These are phyloP conservation scores for Saccostrea glomerata DNA, from an alignment of 1,140 invertebrate species.

Conservation along the genomic window DNA sequence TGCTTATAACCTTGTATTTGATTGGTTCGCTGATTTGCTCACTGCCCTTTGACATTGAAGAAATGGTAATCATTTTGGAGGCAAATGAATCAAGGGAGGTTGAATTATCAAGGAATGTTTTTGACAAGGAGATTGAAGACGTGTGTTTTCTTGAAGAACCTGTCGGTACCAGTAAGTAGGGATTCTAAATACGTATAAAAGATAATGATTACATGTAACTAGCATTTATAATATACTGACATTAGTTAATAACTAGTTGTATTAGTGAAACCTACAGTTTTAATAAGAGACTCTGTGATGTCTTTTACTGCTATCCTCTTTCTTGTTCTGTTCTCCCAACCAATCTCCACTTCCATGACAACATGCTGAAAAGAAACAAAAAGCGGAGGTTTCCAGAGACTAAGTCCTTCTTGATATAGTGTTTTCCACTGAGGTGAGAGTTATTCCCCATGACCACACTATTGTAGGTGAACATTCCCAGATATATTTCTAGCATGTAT, in stretches of 20 bases:
- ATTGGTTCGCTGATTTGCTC: slow-evolving; percentile 17
- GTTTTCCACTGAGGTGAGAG: neutral
- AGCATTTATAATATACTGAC: neutral
- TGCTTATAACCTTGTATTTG: slow-evolving; percentile 15
- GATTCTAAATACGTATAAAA: neutral
- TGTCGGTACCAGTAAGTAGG: neutral
- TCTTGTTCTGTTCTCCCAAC: slow-evolving; percentile 3
- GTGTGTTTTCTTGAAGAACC: neutral
- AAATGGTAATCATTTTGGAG: neutral
- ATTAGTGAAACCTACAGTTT: neutral
- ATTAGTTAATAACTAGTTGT: too few relatives aligned
- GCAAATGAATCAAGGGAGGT: neutral
- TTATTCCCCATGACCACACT: neutral
- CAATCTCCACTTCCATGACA: neutral
- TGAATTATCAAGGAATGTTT: neutral
- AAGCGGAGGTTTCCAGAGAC: neutral
- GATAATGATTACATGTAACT: neutral
- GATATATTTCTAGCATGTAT: too few relatives aligned
- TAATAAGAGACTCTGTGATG: neutral
- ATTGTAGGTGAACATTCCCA: too few relatives aligned
- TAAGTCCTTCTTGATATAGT: neutral
- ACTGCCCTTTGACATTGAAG: neutral
- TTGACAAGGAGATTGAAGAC: neutral
- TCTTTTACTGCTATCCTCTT: slow-evolving; percentile 1
- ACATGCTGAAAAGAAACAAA: neutral